These are phyloP conservation scores for Sebastes miniatus DNA, from an alignment of 2,797 vertebrate genomes.

Conservation along the genomic window DNA sequence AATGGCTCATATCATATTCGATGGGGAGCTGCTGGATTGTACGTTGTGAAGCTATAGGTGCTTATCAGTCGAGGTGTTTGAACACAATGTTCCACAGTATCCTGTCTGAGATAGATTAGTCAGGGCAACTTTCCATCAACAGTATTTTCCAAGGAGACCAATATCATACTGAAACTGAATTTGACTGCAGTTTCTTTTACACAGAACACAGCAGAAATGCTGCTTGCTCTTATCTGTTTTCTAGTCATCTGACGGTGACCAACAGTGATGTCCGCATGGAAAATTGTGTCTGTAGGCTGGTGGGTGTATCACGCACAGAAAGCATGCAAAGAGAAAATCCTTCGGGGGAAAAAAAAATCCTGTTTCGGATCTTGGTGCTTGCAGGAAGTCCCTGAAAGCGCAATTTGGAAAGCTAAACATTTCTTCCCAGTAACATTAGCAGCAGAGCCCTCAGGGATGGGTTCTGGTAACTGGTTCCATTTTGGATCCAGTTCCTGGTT, in stretches of 20 bases:
- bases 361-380: slow-evolving; percentile 31
- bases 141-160: slow-evolving; percentile 7
- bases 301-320: background rate
- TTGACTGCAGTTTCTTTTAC: background rate
- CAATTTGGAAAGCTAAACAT: slow-evolving; percentile 14
- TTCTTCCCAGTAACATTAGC: slow-evolving; percentile 9
- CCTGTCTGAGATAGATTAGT: slow-evolving; percentile 27
- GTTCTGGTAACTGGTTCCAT: background rate
- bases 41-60: slow-evolving; percentile 11
- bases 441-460: background rate
- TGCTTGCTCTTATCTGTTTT: background rate
- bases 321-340: slow-evolving; percentile 6
- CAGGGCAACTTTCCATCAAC: slow-evolving; percentile 9
- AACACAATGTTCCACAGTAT: slow-evolving; percentile 18
- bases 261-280: background rate
- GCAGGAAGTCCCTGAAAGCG: slow-evolving; percentile 43
- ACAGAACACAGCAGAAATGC: background rate
- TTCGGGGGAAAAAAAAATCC: background rate
- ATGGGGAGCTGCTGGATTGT: background rate
- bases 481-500: background rate
- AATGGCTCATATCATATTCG: background rate
- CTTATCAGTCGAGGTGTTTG: slow-evolving; percentile 16
- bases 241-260: background rate
- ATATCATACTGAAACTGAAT: slow-evolving; percentile 1
- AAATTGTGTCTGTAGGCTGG: background rate